Evolutionary conservation across 64 coral and sea anemone species (phyloP).

Genomic region (Montipora sp.): DNA sequence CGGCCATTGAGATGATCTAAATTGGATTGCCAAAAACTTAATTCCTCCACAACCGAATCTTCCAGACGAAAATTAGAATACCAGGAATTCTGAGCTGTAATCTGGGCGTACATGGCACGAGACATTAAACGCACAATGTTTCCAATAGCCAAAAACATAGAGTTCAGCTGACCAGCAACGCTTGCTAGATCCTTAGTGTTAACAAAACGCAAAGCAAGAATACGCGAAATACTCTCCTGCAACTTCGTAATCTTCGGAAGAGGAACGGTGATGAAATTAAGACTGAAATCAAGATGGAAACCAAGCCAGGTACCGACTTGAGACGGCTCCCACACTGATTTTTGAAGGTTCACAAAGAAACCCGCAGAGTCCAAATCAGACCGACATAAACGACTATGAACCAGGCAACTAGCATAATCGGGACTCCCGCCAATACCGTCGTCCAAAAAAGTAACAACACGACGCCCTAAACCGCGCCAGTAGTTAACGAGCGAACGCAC

Average conservation of each 20-base stretch:
- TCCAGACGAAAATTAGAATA: neutral
- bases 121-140: conserved; percentile 59
- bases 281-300: conserved; percentile 14
- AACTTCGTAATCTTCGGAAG: conserved; percentile 30
- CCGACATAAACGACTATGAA: conserved; percentile 47
- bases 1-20: conserved; percentile 33
- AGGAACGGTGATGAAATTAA: conserved; percentile 7
- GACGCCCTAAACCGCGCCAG: conserved; percentile 47
- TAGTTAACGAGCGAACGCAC: conserved; percentile 48
- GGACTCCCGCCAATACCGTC: conserved; percentile 57
- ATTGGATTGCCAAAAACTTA: conserved; percentile 58
- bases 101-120: conserved; percentile 31
- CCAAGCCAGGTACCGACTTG: conserved; percentile 52
- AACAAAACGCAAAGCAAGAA: conserved; percentile 8
- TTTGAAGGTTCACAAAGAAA: conserved; percentile 54
- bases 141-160: conserved; percentile 58
- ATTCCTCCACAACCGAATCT: conserved; percentile 33
- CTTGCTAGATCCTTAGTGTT: conserved; percentile 15
- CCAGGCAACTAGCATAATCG: neutral
- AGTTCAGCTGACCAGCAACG: conserved; percentile 53
- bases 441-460: conserved; percentile 48
- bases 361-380: conserved; percentile 42
- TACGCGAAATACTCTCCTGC: conserved; percentile 7
- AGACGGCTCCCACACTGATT: conserved; percentile 55
- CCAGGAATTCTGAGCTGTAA: conserved; percentile 39